phyloP scores from a whole-genome alignment of 35 echinoderm and acorn worm genomes.

The Hemicentrotus pulcherrimus region DNA sequence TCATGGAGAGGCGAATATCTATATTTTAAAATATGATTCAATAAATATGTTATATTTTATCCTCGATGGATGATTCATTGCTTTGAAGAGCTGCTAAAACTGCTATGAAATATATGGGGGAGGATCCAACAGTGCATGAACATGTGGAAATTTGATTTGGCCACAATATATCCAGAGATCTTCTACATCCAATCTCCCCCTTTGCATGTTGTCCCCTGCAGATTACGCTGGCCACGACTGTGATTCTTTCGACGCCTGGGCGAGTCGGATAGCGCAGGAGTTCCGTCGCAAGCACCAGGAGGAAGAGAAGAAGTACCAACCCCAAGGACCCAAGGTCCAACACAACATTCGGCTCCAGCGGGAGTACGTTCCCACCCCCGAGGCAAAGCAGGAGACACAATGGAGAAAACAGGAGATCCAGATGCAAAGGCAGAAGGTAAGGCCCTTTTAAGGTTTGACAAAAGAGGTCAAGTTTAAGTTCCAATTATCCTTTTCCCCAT shows the following conservation, averaged over 20 bases:
- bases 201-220: background rate
- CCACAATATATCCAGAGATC: background rate
- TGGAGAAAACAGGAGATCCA: conserved; percentile 46
- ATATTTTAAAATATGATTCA: no score
- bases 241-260: conserved; percentile 79
- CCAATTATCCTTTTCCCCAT: conserved; percentile 23
- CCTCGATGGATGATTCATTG: no score
- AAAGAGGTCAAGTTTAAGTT: background rate
- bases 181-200: background rate
- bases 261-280: conserved; percentile 65
- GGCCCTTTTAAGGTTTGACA: background rate
- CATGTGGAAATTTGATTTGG: background rate
- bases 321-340: conserved; percentile 10
- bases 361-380: conserved; percentile 35
- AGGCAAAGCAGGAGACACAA: conserved; percentile 33
- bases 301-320: conserved; percentile 51
- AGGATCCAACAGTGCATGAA: no score
- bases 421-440: conserved; percentile 49
- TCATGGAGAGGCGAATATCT: no score
- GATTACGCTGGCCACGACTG: conserved; percentile 28
- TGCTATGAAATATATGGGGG: no score
- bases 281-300: conserved; percentile 58
- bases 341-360: conserved; percentile 42
- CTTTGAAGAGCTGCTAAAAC: no score
- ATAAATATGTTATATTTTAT: no score